Percentiles rank a stretch among this genome's conserved stretches.
These are phyloP conservation scores for Aptenodytes patagonicus DNA, from an alignment of 2,113 vertebrate species.

Conservation along the genomic window DNA sequence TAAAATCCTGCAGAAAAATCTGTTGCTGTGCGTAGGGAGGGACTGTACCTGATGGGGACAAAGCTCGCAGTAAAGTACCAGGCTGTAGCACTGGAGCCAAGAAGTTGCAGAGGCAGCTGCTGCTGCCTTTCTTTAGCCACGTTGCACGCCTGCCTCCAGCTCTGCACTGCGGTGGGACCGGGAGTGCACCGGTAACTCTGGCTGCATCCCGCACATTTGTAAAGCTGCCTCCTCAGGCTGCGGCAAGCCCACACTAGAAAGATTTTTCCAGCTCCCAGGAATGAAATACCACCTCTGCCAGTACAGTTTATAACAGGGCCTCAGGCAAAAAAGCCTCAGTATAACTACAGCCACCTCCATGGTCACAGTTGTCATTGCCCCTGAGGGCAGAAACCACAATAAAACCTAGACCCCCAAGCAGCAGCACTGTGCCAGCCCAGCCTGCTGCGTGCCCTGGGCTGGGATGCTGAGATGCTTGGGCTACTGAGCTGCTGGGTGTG, in stretches of 20 bases:
- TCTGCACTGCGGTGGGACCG: background rate
- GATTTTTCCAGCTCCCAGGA: background rate
- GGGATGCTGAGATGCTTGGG: background rate
- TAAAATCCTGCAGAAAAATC: background rate
- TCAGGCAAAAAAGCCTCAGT: background rate
- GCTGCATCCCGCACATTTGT: background rate
- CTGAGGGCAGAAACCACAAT: background rate
- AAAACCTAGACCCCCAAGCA: background rate
- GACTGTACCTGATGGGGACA: background rate
- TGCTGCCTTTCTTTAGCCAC: background rate
- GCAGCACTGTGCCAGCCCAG: background rate
- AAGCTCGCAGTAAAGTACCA: background rate
- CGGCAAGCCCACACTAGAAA: background rate
- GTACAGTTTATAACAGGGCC: background rate
- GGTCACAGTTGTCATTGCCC: background rate
- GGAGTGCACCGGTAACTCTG: background rate
- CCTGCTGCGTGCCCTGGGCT: background rate
- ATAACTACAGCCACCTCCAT: background rate
- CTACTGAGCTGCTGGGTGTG: background rate
- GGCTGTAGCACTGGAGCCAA: background rate
- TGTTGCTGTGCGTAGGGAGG: background rate
- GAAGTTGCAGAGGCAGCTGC: background rate
- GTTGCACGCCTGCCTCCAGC: background rate
- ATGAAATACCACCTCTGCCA: background rate
- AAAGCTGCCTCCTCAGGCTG: background rate